phyloP scores from a whole-genome alignment of 2,888 invertebrate genomes.

The Byasa hedistus region DNA sequence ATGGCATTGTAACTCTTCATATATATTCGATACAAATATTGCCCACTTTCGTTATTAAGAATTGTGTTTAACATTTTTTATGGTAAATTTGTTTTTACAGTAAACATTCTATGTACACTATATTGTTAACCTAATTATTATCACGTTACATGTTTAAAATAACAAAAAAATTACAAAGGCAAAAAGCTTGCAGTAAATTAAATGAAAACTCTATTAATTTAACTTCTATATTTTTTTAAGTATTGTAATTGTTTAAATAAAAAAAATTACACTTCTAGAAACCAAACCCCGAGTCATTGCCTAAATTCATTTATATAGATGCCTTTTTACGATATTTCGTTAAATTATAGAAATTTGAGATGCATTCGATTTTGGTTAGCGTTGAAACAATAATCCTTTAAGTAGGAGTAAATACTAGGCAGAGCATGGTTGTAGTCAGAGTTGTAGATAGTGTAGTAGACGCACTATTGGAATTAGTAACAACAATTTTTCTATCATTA shows the following conservation, averaged over 20 bases:
- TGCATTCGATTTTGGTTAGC: slow-evolving; percentile 13
- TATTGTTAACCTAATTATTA: slow-evolving; percentile 74
- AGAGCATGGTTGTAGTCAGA: slow-evolving; percentile 43
- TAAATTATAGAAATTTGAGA: slow-evolving; percentile 6
- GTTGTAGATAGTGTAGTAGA: slow-evolving; percentile 36
- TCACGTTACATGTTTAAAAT: slow-evolving; percentile 73
- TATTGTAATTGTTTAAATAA: slow-evolving; percentile 5
- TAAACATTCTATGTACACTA: slow-evolving; percentile 64
- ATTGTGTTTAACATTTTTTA: slow-evolving; percentile 42
- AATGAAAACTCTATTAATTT: slow-evolving; percentile 11
- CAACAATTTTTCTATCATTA: slow-evolving; percentile 63
- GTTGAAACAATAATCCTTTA: slow-evolving; percentile 30
- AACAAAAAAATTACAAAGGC: slow-evolving; percentile 36
- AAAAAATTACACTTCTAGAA: background rate
- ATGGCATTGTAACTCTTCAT: slow-evolving; percentile 42
- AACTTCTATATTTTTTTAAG: slow-evolving; percentile 3
- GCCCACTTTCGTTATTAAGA: slow-evolving; percentile 38
- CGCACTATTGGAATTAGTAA: slow-evolving; percentile 48
- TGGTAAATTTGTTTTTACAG: slow-evolving; percentile 48
- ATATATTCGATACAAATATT: slow-evolving; percentile 54
- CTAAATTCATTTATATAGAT: background rate
- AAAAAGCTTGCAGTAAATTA: background rate
- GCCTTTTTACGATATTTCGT: background rate
- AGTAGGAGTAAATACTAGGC: slow-evolving; percentile 46
- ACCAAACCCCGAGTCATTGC: background rate